Evolutionary conservation across 1,140 invertebrate species (phyloP).

Genomic region (Temnothorax nylanderi): DNA sequence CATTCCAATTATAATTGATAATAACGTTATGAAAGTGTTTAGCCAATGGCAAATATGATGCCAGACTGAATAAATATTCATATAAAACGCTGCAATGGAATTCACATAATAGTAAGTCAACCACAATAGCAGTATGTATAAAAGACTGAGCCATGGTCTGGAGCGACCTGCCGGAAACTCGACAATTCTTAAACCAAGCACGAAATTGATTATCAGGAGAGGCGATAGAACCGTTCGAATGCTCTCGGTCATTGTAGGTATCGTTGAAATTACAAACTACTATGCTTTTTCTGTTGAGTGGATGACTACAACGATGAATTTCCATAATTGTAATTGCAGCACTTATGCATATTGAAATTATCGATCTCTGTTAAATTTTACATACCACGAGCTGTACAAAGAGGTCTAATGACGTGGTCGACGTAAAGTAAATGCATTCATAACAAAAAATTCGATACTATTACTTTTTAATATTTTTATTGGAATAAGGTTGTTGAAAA

Average conservation of each 20-base stretch:
- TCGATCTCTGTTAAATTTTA: neutral
- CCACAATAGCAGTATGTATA: neutral
- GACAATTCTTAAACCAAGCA: conserved; percentile 25
- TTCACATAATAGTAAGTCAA: neutral
- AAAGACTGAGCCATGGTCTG: neutral
- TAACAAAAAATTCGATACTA: neutral
- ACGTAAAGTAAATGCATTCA: neutral
- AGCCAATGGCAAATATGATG: neutral
- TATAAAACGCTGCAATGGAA: neutral
- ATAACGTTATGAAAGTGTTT: neutral
- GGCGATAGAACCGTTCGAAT: neutral
- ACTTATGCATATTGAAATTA: conserved; percentile 21
- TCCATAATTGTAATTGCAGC: neutral
- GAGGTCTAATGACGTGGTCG: neutral
- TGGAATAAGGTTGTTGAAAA: neutral
- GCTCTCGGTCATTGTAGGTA: neutral
- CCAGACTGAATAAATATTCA: neutral
- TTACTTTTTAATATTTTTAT: neutral
- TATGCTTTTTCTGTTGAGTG: neutral
- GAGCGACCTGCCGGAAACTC: neutral
- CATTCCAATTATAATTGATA: neutral
- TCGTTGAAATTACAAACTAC: neutral
- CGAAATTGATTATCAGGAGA: neutral
- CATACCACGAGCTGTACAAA: neutral
- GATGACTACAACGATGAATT: neutral